A percentile compares a stretch with the other conserved stretches of the same genome.
phyloP scores from a whole-genome alignment of 2,888 invertebrate species.

The Balanococcus diminutus region DNA sequence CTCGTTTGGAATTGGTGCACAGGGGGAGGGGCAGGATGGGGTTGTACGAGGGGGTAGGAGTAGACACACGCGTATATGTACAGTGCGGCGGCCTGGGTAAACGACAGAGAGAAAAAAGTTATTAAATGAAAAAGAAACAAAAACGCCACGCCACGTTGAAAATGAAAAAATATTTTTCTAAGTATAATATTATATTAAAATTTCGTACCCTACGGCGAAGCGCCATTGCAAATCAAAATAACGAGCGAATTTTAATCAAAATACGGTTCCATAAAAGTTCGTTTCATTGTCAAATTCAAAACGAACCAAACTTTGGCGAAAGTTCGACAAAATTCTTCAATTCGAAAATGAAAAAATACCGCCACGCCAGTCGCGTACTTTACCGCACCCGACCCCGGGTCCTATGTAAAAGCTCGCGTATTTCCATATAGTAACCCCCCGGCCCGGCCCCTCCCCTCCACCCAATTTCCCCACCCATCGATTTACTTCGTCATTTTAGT shows the following conservation, averaged over 20 bases:
- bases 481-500: too few relatives aligned
- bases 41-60: not conserved
- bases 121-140: constrained; percentile 39
- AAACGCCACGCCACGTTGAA: constrained; percentile 36
- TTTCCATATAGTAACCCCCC: too few relatives aligned
- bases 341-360: constrained; percentile 23
- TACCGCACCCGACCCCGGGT: too few relatives aligned
- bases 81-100: not conserved
- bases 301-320: constrained; percentile 32
- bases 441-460: too few relatives aligned
- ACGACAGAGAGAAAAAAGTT: constrained; percentile 24
- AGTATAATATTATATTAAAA: constrained; percentile 34
- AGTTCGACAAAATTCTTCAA: constrained; percentile 31
- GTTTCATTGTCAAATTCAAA: constrained; percentile 31
- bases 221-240: constrained; percentile 35
- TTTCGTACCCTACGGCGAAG: not conserved
- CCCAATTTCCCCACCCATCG: too few relatives aligned
- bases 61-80: not conserved
- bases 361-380: not conserved
- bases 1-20: too few relatives aligned
- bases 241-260: constrained; percentile 46
- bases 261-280: constrained; percentile 48
- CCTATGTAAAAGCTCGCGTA: too few relatives aligned
- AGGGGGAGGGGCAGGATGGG: not conserved
- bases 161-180: constrained; percentile 39